Base-by-base conservation (phyloP, 2,797 vertebrate species). In the Siniperca scherzeri region DNA sequence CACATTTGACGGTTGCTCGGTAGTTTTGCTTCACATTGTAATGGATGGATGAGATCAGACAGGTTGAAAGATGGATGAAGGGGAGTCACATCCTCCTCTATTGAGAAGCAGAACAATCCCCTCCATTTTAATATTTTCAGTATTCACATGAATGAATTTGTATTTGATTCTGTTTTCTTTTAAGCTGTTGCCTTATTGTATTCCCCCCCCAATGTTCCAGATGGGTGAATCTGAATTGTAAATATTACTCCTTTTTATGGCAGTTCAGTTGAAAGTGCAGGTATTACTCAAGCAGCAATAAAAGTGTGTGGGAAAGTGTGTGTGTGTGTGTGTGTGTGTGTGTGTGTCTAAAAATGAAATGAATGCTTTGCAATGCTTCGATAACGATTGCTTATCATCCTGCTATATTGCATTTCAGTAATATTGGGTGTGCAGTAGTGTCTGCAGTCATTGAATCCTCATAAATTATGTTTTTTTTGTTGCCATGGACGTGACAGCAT, bases 381-480 rank as follows among this genome's bases (percentile, higher is more conserved):
- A 80, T 89, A 83, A 91, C 53, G 33, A 82, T 71, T 82, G 78
- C 80, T 85, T 91, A 86, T 88, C 81, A 73, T 70, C 59, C 48
- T 4, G n/a, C 65, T 80, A 72, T 81, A 85, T 84, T 88, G 86
- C 81, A 57, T 87, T 85, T 83, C 65, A 71, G 72, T 87, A 82
- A 82, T 87, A 80, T 52, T 66, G 55, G 56, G 2, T 83, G 71
- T 80, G 85, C 69, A 66, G 80, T 59, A 40, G 74, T 46, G 66
- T 80, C 75, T 88, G 77, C 67, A 57, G 57, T 79, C 69, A 79
- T 53, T 85, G 77, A 82, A 85, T 89, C 77, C 82, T 83, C 68
- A 82, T 85, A 84, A 85, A 92, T 90, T 80, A 79, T 87, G 70
- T 84, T 80, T 88, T 88, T 48, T 83, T 87, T 89, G 88, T 89